phyloP scores from a whole-genome alignment of 1,140 invertebrate species.

The Holotrichia oblita region DNA sequence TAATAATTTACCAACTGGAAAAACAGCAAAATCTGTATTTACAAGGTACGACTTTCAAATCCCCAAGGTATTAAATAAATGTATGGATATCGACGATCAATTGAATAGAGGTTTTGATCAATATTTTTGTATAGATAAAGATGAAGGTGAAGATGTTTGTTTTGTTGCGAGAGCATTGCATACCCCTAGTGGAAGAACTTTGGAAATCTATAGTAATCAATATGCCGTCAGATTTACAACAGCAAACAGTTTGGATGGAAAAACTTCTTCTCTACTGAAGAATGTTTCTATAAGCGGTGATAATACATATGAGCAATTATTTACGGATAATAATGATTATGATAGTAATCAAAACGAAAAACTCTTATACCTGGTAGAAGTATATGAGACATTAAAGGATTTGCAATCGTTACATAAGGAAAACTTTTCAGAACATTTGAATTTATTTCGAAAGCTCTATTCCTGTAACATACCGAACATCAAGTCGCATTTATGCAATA shows the following conservation, averaged over 20 bases:
- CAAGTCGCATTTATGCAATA: not conserved
- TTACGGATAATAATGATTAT: not conserved
- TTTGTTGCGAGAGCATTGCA: constrained; percentile 61
- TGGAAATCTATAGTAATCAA: constrained; percentile 76
- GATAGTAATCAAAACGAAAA: not conserved
- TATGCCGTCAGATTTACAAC: constrained; percentile 81
- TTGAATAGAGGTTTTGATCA: constrained; percentile 71
- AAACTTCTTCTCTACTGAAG: not conserved
- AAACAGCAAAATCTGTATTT: constrained; percentile 67
- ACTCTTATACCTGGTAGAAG: not conserved
- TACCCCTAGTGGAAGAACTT: constrained; percentile 66
- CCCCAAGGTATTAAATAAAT: constrained; percentile 61
- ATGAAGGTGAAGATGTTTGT: constrained; percentile 51
- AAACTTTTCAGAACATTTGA: not conserved
- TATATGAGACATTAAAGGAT: constrained; percentile 11
- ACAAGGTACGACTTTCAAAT: constrained; percentile 70
- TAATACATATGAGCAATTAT: not conserved
- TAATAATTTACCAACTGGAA: constrained; percentile 71
- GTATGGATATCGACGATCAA: constrained; percentile 54
- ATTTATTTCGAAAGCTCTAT: not conserved
- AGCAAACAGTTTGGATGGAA: constrained; percentile 50
- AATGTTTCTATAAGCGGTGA: not conserved
- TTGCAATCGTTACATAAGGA: not conserved
- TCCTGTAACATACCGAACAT: not conserved
- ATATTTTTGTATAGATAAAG: constrained; percentile 70